phyloP scores from a whole-genome alignment of 1,140 invertebrate species.

The Heliconius himera region DNA sequence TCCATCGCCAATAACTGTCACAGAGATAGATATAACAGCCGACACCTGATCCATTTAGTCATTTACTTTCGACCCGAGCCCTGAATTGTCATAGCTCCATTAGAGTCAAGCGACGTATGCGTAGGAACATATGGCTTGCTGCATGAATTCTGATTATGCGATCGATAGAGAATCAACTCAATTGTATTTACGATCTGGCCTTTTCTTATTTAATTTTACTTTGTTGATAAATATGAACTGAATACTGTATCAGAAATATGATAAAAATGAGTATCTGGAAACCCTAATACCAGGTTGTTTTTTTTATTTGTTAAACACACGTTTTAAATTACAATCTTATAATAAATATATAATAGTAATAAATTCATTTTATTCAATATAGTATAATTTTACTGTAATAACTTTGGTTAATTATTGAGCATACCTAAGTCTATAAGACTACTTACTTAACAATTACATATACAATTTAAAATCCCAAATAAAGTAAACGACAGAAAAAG shows the following conservation, averaged over 20 bases:
- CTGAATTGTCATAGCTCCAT: constrained; percentile 26
- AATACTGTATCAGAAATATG: too few species aligned
- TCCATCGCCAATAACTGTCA: constrained; percentile 16
- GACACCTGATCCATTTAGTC: constrained; percentile 31
- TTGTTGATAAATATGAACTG: not conserved
- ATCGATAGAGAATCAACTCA: constrained; percentile 25
- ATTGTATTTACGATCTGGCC: not conserved
- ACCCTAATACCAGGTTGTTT: too few species aligned
- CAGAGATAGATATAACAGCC: constrained; percentile 18
- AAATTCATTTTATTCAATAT: not conserved
- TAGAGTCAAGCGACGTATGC: constrained; percentile 35
- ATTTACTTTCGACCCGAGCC: constrained; percentile 21
- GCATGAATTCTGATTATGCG: constrained; percentile 32
- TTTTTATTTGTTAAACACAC: too few species aligned
- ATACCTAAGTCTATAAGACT: not conserved
- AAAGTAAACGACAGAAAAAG: not conserved
- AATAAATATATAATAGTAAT: too few species aligned
- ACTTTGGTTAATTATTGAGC: too few species aligned
- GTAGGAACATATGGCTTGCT: constrained; percentile 30
- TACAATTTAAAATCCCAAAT: not conserved
- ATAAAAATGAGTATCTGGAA: too few species aligned
- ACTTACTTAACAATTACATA: not conserved
- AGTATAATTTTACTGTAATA: not conserved
- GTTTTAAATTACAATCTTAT: too few species aligned
- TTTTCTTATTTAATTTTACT: not conserved